Percentiles rank a stretch among this genome's conserved stretches.
Evolutionary conservation across 2,888 invertebrate genomes (phyloP).

Genomic region (Drosophila atripex): DNA sequence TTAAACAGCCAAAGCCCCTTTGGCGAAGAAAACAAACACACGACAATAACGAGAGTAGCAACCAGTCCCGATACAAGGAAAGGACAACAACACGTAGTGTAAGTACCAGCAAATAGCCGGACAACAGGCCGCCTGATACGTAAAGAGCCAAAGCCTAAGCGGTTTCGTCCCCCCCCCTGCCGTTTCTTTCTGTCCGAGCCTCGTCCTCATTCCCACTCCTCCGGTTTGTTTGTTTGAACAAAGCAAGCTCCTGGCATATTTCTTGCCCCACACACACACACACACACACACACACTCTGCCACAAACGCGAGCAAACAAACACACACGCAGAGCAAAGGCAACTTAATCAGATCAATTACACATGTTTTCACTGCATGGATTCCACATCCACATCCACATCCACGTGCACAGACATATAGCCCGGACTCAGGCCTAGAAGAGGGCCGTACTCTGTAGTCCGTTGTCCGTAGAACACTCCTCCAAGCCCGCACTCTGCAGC

Average conservation of each 20-base stretch:
- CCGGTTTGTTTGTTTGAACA: slow-evolving; percentile 40
- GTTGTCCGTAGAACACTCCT: not conserved
- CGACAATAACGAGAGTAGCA: slow-evolving; percentile 6
- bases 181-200: not conserved
- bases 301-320: slow-evolving; percentile 7
- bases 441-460: slow-evolving; percentile 9
- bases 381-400: slow-evolving; percentile 42
- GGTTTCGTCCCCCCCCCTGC: slow-evolving; percentile 1
- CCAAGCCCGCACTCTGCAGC: not conserved
- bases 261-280: slow-evolving; percentile 41
- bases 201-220: not conserved
- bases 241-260: slow-evolving; percentile 54
- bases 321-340: slow-evolving; percentile 50
- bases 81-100: slow-evolving; percentile 32
- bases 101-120: slow-evolving; percentile 62
- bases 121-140: slow-evolving; percentile 36
- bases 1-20: slow-evolving; percentile 64
- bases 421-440: slow-evolving; percentile 15
- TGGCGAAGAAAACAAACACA: slow-evolving; percentile 55
- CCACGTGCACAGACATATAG: slow-evolving; percentile 5
- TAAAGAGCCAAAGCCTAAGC: slow-evolving; percentile 43
- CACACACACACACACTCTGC: slow-evolving; percentile 21
- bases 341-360: slow-evolving; percentile 80
- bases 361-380: slow-evolving; percentile 72
- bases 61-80: slow-evolving; percentile 19